Conservation (phyloP, 2,113 vertebrate species). For the Clinocottus analis region DNA sequence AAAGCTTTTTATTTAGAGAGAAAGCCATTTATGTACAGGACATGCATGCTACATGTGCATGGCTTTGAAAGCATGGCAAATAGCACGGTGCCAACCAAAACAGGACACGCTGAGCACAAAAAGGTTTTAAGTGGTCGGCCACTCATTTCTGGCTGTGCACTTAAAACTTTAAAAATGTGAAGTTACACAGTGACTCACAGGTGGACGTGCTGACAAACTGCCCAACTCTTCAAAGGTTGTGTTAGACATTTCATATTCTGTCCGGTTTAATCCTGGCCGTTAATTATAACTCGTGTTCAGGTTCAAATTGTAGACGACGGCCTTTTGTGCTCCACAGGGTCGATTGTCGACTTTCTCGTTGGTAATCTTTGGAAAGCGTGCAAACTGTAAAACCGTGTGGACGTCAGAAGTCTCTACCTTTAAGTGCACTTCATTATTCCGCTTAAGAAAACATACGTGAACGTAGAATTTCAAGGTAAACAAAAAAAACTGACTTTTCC, state of each 20-base stretch:
- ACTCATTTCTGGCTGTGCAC: slow-evolving; percentile 10
- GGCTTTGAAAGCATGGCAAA: no score
- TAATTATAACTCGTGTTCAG: slow-evolving; percentile 18
- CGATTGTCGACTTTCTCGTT: slow-evolving; percentile 16
- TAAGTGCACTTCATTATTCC: background rate
- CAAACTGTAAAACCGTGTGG: background rate
- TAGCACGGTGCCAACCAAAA: background rate
- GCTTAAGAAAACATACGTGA: background rate
- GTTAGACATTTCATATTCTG: background rate
- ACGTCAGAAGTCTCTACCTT: background rate
- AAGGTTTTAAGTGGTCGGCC: slow-evolving; percentile 3
- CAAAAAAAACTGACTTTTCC: background rate
- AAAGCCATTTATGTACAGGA: background rate
- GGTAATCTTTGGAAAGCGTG: slow-evolving; percentile 2
- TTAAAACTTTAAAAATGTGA: slow-evolving; percentile 16
- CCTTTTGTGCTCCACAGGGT: slow-evolving; percentile 21
- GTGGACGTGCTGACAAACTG: slow-evolving; percentile 18
- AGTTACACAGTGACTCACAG: slow-evolving; percentile 32
- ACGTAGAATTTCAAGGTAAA: background rate
- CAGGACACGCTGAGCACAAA: slow-evolving; percentile 10
- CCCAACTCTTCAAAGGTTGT: slow-evolving; percentile 2
- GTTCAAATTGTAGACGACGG: slow-evolving; percentile 8
- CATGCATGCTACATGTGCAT: background rate
- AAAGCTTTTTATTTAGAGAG: background rate
- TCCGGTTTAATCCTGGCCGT: background rate